Evolutionary conservation across 2,797 vertebrate species (phyloP).

Genomic region (Semotilus atromaculatus): DNA sequence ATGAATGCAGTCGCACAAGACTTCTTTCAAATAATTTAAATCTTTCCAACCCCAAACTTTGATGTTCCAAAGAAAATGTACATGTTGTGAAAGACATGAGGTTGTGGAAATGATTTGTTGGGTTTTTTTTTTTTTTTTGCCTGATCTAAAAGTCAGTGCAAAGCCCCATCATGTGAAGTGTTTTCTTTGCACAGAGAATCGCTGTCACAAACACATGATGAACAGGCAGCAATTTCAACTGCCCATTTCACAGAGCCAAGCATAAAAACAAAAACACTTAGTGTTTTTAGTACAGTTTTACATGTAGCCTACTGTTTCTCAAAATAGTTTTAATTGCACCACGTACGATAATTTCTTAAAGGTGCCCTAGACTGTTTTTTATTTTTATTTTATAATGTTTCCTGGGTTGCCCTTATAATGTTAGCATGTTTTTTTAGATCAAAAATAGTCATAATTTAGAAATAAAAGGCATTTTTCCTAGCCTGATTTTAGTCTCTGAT

Average conservation of each 20-base stretch:
- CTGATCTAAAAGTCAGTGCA: background rate
- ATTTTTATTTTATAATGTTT: no score
- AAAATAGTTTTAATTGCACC: background rate
- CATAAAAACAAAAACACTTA: background rate
- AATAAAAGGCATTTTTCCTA: no score
- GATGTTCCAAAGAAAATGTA: background rate
- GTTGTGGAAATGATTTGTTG: background rate
- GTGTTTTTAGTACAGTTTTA: background rate
- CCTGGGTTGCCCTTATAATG: no score
- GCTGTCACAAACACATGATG: constrained; percentile 53
- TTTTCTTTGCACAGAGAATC: background rate
- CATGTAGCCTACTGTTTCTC: background rate
- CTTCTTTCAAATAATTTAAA: background rate
- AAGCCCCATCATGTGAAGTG: constrained; percentile 18
- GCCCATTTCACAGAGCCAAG: constrained; percentile 6
- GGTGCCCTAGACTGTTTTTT: no score
- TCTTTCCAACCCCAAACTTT: background rate
- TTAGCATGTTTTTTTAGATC: no score
- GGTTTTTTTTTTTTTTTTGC: background rate
- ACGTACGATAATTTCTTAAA: background rate
- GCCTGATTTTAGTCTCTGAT: no score
- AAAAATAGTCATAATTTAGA: no score
- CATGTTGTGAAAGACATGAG: background rate
- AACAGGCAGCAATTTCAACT: constrained; percentile 3
- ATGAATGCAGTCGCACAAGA: background rate